Percentiles rank a stretch among this genome's conserved stretches.
phyloP scores from a whole-genome alignment of 1,140 invertebrate genomes.

The Xylocopa sonorina region DNA sequence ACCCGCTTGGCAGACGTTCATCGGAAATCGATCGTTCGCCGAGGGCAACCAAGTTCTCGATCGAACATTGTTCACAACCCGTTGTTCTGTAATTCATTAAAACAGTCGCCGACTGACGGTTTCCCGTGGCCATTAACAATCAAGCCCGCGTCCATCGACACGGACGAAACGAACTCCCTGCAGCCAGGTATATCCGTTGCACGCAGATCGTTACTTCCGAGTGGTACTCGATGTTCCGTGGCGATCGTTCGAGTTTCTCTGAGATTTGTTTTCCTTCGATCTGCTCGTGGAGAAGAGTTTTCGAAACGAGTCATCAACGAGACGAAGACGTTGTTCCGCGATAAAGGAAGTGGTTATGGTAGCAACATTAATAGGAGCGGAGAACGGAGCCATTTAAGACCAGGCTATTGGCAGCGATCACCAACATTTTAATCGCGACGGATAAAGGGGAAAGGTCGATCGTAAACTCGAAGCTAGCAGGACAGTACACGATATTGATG shows the following conservation, averaged over 20 bases:
- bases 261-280: slow-evolving; percentile 18
- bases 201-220: slow-evolving; percentile 33
- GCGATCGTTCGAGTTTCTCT: not conserved
- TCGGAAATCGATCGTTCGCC: slow-evolving; percentile 44
- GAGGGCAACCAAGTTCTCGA: not conserved
- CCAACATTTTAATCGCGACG: not conserved
- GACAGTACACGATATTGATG: not conserved
- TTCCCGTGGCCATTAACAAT: not conserved
- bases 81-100: not conserved
- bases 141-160: not conserved
- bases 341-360: not conserved
- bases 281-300: not conserved
- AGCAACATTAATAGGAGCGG: too few species aligned
- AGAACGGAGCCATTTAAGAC: too few species aligned
- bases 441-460: not conserved
- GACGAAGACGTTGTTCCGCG: too few species aligned
- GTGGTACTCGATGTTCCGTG: not conserved
- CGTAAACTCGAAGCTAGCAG: not conserved
- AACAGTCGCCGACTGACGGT: slow-evolving; percentile 8
- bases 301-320: not conserved
- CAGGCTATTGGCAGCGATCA: too few species aligned
- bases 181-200: not conserved
- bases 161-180: not conserved
- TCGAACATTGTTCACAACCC: not conserved
- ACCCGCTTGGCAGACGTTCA: slow-evolving; percentile 27